Conservation (phyloP, 2,113 vertebrate genomes). For the Eurypyga helias region DNA sequence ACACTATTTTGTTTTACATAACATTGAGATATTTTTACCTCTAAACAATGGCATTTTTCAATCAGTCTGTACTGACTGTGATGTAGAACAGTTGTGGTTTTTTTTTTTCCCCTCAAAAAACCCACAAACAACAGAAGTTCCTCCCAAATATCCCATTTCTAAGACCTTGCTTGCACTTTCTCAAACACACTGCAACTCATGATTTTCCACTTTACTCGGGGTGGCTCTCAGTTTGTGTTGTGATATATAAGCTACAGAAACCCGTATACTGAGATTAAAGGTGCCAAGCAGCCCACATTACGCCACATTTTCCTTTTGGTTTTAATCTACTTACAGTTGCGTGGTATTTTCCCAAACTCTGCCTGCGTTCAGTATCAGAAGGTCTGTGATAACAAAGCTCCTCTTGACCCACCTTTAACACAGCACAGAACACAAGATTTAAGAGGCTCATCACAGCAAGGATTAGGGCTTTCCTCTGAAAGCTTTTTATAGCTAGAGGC, state of each 20-base stretch:
- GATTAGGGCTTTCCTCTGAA: neutral
- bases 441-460: neutral
- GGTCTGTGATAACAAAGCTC: rapidly evolving
- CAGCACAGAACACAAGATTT: neutral
- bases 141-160: neutral
- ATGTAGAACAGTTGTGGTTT: neutral
- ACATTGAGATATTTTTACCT: neutral
- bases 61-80: neutral
- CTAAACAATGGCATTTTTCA: neutral
- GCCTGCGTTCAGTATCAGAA: neutral
- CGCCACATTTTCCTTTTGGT: neutral
- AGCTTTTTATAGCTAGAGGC: neutral
- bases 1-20: neutral
- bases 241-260: neutral
- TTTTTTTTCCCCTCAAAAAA: too few species aligned
- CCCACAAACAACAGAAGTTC: neutral
- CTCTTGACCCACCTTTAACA: neutral
- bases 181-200: neutral
- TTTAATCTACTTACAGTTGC: neutral
- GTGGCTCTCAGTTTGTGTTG: neutral
- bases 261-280: neutral
- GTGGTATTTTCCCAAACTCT: neutral
- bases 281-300: neutral
- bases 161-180: neutral
- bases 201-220: neutral